Base-by-base conservation (phyloP, 1,140 invertebrate genomes). In the Grapholita molesta region DNA sequence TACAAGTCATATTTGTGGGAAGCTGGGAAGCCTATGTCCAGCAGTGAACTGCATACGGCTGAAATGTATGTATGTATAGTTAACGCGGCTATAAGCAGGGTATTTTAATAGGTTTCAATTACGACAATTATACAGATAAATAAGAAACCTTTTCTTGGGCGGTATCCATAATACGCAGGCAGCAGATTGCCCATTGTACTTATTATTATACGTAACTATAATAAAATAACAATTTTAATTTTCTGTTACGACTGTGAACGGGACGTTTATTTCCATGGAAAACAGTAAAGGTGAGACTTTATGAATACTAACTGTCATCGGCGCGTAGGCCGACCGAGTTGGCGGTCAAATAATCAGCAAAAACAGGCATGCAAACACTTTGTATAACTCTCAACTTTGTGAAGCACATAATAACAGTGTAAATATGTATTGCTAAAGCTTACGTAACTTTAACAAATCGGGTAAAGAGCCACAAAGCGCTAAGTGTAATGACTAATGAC, bases 301-400 rank as follows among this genome's bases (percentile, higher is more conserved):
- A 69, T 69, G 67, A 61, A 30, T 66, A 69, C 66, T 72, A 66
- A 69, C 67, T 69, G 67, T 68, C 64, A 61, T 42, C 64, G 48
- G 67, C 48, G 52, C 32, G 70, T 72, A 64, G 67, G 70, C 48
- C 25, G 57, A 32, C 33, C 53, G 23, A 57, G 70, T 69, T 42
- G 67, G 64, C 28, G 66, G 57, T 33, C 23, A 25, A 57, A n/a
- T 9, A 57, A 57, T 57, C 4, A 25, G 24, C 24, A 25, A 24
- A 57, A 57, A 57, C 24, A 30, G 24, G 52, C 11, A 53, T 24
- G 52, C 9, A 53, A 53, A 53, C 52, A 21, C 18, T 53, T 33
- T 33, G 30, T 32, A 32, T 32, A 11, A 33, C 25, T 57, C 53
- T 24, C 18, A 57, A 12, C 9, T 24, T 30, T 57, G 21, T 24